Conservation (phyloP, 2,113 vertebrate species). For the Lontra canadensis region DNA sequence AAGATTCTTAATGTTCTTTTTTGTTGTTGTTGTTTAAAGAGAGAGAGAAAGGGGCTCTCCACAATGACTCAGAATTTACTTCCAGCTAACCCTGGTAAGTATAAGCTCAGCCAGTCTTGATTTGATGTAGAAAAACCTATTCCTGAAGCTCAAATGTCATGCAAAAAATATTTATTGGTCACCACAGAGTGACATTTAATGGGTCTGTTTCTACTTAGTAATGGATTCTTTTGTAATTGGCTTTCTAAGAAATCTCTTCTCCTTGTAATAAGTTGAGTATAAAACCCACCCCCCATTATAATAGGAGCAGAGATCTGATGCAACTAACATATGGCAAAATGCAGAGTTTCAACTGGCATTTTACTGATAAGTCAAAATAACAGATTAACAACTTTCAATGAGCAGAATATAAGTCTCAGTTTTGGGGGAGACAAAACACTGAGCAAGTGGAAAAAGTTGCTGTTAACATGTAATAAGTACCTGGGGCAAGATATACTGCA, state of each 20-base stretch:
- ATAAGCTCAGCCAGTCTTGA: not conserved
- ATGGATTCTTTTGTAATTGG: conserved; percentile 28
- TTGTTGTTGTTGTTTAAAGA: not conserved
- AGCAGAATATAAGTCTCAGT: not conserved
- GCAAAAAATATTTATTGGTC: conserved; percentile 65
- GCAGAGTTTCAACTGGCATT: not conserved
- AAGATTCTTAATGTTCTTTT: not conserved
- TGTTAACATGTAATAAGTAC: not conserved
- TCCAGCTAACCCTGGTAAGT: not conserved
- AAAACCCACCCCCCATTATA: not conserved
- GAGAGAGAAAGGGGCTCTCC: not conserved
- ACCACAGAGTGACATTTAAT: conserved; percentile 37
- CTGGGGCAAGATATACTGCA: not conserved
- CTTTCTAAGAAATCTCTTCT: conserved; percentile 25
- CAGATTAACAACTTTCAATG: not conserved
- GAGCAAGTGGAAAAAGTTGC: not conserved
- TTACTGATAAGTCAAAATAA: conserved; percentile 24
- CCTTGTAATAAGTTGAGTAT: not conserved
- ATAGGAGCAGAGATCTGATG: not conserved
- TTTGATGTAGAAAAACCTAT: not conserved
- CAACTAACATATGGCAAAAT: not conserved
- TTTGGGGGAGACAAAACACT: not conserved
- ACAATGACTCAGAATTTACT: not conserved
- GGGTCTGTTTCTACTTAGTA: conserved; percentile 55
- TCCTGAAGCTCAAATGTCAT: conserved; percentile 54